These are phyloP conservation scores for Pempheris klunzingeri DNA, from an alignment of 2,797 vertebrate species.

Conservation along the genomic window DNA sequence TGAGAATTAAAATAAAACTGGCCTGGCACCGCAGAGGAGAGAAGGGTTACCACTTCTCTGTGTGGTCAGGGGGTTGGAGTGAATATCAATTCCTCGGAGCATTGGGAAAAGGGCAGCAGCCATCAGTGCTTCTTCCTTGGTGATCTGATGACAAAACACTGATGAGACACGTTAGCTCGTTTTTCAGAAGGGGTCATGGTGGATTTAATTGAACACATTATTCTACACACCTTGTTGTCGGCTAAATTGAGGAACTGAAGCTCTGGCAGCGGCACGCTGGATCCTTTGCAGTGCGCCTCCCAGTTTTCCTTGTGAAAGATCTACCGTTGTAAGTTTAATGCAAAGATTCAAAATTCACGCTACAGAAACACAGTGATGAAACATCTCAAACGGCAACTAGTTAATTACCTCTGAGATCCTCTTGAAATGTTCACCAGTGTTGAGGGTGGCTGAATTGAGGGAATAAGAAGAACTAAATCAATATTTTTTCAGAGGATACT, in stretches of 20 bases:
- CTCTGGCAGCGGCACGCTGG: conserved; percentile 83
- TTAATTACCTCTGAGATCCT: conserved; percentile 51
- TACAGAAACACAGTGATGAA: neutral
- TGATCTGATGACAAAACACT: conserved; percentile 81
- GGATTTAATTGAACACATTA: neutral
- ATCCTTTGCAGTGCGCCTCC: conserved; percentile 35
- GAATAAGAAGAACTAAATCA: conserved; percentile 21
- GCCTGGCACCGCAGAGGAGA: neutral
- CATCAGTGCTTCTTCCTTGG: conserved; percentile 87
- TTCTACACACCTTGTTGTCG: conserved; percentile 87
- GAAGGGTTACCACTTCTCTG: conserved; percentile 81
- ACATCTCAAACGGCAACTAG: neutral
- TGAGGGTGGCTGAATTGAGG: conserved; percentile 40
- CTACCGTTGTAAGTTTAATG: neutral
- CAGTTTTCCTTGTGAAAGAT: conserved; percentile 19
- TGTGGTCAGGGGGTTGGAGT: conserved; percentile 89
- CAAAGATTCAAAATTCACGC: conserved; percentile 23
- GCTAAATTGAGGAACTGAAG: conserved; percentile 89
- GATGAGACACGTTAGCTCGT: conserved; percentile 11
- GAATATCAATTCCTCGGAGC: conserved; percentile 87
- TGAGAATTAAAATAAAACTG: neutral
- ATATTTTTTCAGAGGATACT: neutral
- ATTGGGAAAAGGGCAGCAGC: conserved; percentile 87
- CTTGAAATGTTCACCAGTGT: conserved; percentile 12
- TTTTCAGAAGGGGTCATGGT: neutral